phyloP scores from a whole-genome alignment of 2,113 vertebrate species.

The Elachura formosa region DNA sequence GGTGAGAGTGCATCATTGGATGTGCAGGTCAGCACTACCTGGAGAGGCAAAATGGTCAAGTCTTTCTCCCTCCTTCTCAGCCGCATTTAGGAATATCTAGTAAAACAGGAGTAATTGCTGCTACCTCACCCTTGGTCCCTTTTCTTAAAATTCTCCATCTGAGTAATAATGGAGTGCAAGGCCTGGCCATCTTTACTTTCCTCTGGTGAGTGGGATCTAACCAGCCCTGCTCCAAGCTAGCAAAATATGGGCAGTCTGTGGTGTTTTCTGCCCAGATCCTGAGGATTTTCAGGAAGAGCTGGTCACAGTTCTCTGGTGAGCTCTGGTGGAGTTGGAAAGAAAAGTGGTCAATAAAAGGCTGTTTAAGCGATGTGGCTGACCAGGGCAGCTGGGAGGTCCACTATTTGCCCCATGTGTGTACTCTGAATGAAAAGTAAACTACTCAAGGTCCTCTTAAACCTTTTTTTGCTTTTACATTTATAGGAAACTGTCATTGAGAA shows the following conservation, averaged over 20 bases:
- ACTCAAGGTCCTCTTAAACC: not conserved
- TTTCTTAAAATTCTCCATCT: not conserved
- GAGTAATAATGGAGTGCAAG: not conserved
- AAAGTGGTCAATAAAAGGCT: not conserved
- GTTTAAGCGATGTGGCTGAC: not conserved
- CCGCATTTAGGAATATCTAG: not conserved
- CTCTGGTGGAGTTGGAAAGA: not conserved
- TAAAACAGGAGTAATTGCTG: not conserved
- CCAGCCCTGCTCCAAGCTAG: not conserved
- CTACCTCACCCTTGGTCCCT: not conserved
- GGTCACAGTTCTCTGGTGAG: not conserved
- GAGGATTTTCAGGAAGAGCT: not conserved
- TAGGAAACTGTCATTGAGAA: conserved; percentile 76
- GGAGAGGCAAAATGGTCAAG: not conserved
- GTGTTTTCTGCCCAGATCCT: not conserved
- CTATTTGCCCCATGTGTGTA: not conserved
- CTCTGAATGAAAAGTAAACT: not conserved
- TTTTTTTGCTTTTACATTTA: conserved; percentile 17
- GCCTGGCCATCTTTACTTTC: not conserved
- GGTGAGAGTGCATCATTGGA: conserved; percentile 46
- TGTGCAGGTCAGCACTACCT: not conserved
- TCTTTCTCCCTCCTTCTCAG: not conserved
- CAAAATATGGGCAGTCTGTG: not conserved
- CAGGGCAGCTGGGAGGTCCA: not conserved
- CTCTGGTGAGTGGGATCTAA: not conserved